Evolutionary conservation across 2,888 invertebrate species (phyloP).

Genomic region (Protonemura montana): DNA sequence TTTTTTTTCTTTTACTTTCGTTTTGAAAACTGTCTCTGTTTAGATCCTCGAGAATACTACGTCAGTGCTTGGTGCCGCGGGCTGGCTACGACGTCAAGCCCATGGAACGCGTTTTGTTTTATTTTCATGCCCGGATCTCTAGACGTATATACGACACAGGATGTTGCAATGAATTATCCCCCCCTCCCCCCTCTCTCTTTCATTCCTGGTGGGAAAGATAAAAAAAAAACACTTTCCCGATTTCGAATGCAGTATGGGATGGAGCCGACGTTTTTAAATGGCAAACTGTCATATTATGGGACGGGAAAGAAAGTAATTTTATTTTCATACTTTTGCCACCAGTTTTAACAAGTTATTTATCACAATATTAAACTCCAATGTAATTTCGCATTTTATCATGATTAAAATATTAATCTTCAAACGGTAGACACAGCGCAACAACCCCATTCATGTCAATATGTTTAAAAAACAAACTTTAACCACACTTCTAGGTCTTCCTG

Average conservation of each 20-base stretch:
- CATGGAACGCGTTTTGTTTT: not conserved
- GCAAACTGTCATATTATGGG: not conserved
- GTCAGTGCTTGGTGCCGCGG: not conserved
- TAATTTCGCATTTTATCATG: not conserved
- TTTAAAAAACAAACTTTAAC: not conserved
- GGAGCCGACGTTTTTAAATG: not conserved
- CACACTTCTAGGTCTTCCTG: not conserved
- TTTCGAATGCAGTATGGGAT: not conserved
- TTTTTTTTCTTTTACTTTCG: not conserved
- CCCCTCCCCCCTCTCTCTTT: not conserved
- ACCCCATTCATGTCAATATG: not conserved
- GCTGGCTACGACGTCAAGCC: not conserved
- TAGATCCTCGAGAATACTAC: not conserved
- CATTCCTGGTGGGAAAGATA: not conserved
- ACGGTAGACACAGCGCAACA: not conserved
- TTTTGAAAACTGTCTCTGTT: slow-evolving; percentile 12
- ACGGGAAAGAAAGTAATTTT: not conserved
- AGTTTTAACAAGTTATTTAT: not conserved
- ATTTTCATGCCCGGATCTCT: not conserved
- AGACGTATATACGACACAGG: not conserved
- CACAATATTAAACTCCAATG: not conserved
- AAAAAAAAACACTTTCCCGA: slow-evolving; percentile 5
- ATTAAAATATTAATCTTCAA: not conserved
- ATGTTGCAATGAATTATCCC: not conserved
- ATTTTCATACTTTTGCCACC: not conserved